Conservation (phyloP, 2,888 invertebrate genomes). For the Temnothorax rugatulus region DNA sequence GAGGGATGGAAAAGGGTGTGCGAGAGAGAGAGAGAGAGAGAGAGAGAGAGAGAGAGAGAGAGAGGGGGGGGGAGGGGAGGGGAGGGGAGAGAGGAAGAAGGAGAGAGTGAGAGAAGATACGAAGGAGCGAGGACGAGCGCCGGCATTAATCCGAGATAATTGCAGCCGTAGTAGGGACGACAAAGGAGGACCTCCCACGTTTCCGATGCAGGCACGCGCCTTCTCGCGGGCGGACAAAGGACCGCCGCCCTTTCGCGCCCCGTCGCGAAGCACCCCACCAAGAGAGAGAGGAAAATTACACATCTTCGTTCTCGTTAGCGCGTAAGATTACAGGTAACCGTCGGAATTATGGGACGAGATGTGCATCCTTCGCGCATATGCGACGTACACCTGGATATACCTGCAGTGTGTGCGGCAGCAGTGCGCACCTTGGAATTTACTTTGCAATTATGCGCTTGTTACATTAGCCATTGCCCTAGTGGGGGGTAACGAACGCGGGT, state of each 20-base stretch:
- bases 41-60: conserved; percentile 1
- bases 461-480: conserved; percentile 42
- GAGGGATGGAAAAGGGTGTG: not conserved
- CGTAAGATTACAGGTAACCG: conserved; percentile 43
- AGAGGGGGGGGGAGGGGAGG: not conserved
- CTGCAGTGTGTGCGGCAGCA: not conserved
- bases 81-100: no score
- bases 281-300: conserved; percentile 57
- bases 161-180: conserved; percentile 62
- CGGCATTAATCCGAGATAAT: conserved; percentile 71
- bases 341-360: conserved; percentile 24
- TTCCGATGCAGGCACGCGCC: conserved; percentile 62
- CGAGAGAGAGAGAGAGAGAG: conserved; percentile 7
- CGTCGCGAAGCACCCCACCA: not conserved
- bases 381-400: not conserved
- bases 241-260: not conserved
- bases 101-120: conserved; percentile 10
- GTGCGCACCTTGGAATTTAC: conserved; percentile 39
- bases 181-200: conserved; percentile 62
- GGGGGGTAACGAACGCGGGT: conserved; percentile 31
- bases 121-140: conserved; percentile 33
- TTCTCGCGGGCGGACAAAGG: conserved; percentile 62
- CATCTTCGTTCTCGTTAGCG: conserved; percentile 57
- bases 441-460: conserved; percentile 50
- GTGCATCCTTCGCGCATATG: not conserved